Percentiles rank a stretch among this genome's conserved stretches.
Evolutionary conservation across 2,888 invertebrate species (phyloP).

Genomic region (Allolobophora icterica): DNA sequence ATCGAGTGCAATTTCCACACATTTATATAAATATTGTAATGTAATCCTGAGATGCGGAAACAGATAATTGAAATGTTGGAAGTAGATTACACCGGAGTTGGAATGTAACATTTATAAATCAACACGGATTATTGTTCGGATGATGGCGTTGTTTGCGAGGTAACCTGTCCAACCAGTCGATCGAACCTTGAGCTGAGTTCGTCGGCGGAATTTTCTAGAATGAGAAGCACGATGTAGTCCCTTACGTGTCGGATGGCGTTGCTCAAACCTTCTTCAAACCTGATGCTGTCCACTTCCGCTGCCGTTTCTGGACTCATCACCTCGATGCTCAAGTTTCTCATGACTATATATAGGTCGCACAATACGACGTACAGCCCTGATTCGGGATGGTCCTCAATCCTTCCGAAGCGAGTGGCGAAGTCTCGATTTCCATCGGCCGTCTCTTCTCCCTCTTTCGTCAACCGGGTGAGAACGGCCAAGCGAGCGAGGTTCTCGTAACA

Average conservation of each 20-base stretch:
- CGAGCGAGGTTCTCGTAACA: slow-evolving; percentile 26
- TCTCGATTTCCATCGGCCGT: neutral
- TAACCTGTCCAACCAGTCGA: neutral
- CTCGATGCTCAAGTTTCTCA: neutral
- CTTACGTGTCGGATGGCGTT: neutral
- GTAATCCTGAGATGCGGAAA: neutral
- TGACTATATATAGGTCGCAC: neutral
- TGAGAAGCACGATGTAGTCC: neutral
- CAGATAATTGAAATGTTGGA: neutral
- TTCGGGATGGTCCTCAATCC: neutral
- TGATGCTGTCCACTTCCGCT: neutral
- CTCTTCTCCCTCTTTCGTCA: neutral
- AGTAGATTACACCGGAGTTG: neutral
- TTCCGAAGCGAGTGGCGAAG: neutral
- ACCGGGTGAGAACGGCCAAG: neutral
- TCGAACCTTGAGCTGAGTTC: neutral
- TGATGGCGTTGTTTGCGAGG: neutral
- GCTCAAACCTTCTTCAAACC: neutral
- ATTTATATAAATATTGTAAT: neutral
- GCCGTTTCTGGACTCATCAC: neutral
- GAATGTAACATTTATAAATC: neutral
- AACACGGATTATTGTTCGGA: neutral
- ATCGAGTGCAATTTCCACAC: no score
- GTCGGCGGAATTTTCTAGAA: slow-evolving; percentile 5
- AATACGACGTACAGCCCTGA: neutral